Evolutionary conservation across 2,888 invertebrate genomes (phyloP).

Genomic region (Hymenopus coronatus): DNA sequence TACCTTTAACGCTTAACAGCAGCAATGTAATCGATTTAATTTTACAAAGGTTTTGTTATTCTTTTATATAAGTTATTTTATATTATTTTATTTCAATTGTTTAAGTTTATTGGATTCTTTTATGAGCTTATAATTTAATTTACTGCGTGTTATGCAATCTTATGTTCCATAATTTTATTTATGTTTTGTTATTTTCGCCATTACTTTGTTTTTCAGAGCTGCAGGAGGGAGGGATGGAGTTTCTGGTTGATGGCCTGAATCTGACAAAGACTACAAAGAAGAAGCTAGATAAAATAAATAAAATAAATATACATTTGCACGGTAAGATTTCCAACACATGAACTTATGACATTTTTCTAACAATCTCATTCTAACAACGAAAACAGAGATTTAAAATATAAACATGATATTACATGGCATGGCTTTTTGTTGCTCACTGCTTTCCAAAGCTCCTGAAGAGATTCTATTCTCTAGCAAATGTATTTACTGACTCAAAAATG

Average conservation of each 20-base stretch:
- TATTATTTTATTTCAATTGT: neutral
- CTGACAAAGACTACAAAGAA: constrained; percentile 44
- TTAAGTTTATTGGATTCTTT: constrained; percentile 6
- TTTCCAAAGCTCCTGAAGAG: no score
- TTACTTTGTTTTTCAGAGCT: constrained; percentile 27
- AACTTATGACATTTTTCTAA: neutral
- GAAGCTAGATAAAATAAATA: constrained; percentile 70
- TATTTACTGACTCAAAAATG: no score
- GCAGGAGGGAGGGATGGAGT: constrained; percentile 39
- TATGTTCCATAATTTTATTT: constrained; percentile 9
- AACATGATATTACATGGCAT: no score
- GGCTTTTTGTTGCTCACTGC: no score
- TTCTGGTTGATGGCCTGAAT: constrained; percentile 41
- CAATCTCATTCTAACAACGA: no score
- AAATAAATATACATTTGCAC: constrained; percentile 79
- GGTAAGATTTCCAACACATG: constrained; percentile 56
- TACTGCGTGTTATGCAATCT: neutral
- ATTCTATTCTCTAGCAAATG: no score
- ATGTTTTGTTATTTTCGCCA: constrained; percentile 24
- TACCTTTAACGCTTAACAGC: no score
- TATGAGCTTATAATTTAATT: neutral
- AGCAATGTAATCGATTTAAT: no score
- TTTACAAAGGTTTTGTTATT: neutral
- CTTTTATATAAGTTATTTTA: neutral
- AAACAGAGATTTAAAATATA: no score